Conservation (phyloP, 2,888 invertebrate genomes). For the Atethmia centrago region DNA sequence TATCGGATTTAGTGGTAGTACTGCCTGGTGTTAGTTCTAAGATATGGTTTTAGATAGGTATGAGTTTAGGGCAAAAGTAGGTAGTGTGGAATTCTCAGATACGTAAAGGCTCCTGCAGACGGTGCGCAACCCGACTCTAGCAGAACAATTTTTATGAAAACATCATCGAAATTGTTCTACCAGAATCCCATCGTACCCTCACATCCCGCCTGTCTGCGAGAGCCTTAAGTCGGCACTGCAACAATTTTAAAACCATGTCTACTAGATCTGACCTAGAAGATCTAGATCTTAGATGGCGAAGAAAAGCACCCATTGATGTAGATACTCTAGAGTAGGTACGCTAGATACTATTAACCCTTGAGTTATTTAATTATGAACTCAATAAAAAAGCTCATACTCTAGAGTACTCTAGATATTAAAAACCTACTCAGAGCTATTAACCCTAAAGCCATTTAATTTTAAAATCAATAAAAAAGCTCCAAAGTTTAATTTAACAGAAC, state of each 20-base stretch:
- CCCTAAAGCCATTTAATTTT: neutral
- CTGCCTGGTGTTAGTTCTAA: constrained; percentile 2
- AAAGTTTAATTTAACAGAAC: constrained; percentile 58
- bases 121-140: too few relatives aligned
- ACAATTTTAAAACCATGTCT: neutral
- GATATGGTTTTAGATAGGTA: constrained; percentile 26
- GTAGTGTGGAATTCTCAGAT: constrained; percentile 8
- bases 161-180: too few relatives aligned
- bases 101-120: too few relatives aligned
- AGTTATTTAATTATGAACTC: too few relatives aligned
- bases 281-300: neutral
- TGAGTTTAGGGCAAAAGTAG: constrained; percentile 6
- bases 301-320: neutral
- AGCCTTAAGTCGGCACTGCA: too few relatives aligned
- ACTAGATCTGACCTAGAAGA: neutral
- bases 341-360: too few relatives aligned
- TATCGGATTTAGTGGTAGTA: constrained; percentile 9
- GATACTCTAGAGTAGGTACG: neutral
- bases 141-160: too few relatives aligned
- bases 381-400: neutral
- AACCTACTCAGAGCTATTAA: neutral
- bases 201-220: too few relatives aligned
- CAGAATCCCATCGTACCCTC: too few relatives aligned
- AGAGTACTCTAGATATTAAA: neutral
- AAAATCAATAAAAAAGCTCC: constrained; percentile 21